phyloP scores from a whole-genome alignment of 2,888 invertebrate species.

The Sminthurinus aureus region DNA sequence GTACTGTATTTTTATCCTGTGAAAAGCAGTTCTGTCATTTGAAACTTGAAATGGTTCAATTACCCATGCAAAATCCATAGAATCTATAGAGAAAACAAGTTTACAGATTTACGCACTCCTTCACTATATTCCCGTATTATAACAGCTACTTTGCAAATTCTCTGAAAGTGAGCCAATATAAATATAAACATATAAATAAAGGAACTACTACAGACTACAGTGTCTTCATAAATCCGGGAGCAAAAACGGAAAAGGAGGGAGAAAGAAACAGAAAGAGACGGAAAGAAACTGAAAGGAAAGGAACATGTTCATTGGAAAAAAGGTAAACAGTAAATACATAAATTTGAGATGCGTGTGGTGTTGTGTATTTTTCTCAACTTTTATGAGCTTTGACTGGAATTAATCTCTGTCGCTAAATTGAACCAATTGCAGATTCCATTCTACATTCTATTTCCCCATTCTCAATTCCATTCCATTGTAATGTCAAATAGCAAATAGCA shows the following conservation, averaged over 20 bases:
- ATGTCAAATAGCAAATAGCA: neutral
- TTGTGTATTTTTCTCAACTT: neutral
- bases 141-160: neutral
- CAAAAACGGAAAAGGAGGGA: neutral
- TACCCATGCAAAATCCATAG: too few species aligned
- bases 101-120: too few species aligned
- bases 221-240: neutral
- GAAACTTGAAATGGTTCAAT: too few species aligned
- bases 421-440: neutral
- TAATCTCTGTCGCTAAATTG: neutral
- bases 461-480: neutral
- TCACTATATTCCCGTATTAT: too few species aligned
- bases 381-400: neutral
- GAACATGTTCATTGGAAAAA: neutral
- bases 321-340: neutral
- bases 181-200: neutral
- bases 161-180: slow-evolving; percentile 10
- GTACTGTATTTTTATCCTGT: too few species aligned
- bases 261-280: neutral
- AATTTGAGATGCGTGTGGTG: too few species aligned
- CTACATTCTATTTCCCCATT: neutral
- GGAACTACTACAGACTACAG: neutral
- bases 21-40: too few species aligned
- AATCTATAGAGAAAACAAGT: too few species aligned
- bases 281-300: neutral